Evolutionary conservation across 2,113 vertebrate species (phyloP), one percentile per base, ranked within the genome.

Genomic region (Triplophysa dalaica): DNA sequence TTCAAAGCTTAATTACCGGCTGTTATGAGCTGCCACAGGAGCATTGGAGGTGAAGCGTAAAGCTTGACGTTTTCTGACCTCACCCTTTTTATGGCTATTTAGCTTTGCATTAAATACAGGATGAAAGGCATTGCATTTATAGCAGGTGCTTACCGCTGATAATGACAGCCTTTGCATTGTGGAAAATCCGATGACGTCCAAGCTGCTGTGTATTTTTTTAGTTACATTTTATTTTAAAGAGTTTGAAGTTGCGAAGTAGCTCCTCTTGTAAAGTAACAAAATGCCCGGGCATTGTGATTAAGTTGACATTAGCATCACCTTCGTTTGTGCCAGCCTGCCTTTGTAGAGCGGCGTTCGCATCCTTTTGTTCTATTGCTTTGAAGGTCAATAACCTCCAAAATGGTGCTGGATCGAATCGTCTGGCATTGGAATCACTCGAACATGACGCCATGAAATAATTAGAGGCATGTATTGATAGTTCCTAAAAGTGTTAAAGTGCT

Each of bases 1-100:
- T 75, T 75, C 58, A 75, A 75, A 75, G 54, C 70, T 73, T 73
- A 60, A 73, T 73, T 73, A 73, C 14, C 12, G 72, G 17, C 58
- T 48, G 38, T 75, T 48, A 75, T 6, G 16, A 63, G 72, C 58
- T 75, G 58, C 58, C 16, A 26, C 19, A 38, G 16, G 45, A 43
- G 58, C 10, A 58, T 62, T n/a, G 41, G 14, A 43, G 58, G 21
- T 62, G 58, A 63, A 75, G 21, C 10, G 56, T 45, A 38, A 1
- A 1, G 58, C 38, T 61, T 17, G 58, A 48, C 62, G 70, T 61
- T 61, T 61, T 61, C 33, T 43, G 70, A 17, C 70, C 54, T 61
- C 54, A 38, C 54, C 22, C 69, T 26, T 80, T 73, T 80, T 74
- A 73, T 48, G 60, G 69, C 48, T 74, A 4, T 66, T 58, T 69